These are phyloP conservation scores for Zaprionus bogoriensis DNA, from an alignment of 2,888 invertebrate genomes.

Conservation along the genomic window DNA sequence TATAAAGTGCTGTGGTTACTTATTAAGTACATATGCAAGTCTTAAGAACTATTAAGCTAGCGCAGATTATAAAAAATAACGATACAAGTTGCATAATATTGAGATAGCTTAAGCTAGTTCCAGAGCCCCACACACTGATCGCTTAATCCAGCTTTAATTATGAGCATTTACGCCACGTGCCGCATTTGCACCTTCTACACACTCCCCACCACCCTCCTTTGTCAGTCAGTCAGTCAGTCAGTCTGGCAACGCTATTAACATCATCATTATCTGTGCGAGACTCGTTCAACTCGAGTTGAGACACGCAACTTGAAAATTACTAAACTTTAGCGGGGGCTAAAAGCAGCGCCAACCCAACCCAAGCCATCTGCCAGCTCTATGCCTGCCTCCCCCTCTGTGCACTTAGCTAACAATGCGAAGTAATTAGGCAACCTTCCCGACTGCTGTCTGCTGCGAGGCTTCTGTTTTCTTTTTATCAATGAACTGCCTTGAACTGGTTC, in stretches of 20 bases:
- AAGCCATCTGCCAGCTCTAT: background rate
- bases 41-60: too few species aligned
- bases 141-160: background rate
- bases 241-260: constrained; percentile 43
- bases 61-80: too few species aligned
- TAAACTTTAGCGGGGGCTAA: constrained; percentile 4
- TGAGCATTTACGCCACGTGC: background rate
- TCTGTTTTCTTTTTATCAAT: constrained; percentile 37
- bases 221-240: background rate
- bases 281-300: constrained; percentile 5
- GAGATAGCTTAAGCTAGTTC: too few species aligned
- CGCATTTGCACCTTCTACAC: background rate
- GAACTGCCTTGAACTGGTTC: constrained; percentile 67
- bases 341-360: background rate
- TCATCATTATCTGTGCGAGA: constrained; percentile 6
- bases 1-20: too few species aligned
- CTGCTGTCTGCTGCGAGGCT: constrained; percentile 18
- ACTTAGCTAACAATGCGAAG: constrained; percentile 18
- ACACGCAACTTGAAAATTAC: constrained; percentile 37
- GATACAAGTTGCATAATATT: too few species aligned
- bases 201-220: background rate
- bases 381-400: background rate
- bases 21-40: too few species aligned
- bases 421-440: constrained; percentile 40
- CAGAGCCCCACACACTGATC: background rate